Conservation (phyloP, 2,797 vertebrate genomes). For the Scleropages formosus region DNA sequence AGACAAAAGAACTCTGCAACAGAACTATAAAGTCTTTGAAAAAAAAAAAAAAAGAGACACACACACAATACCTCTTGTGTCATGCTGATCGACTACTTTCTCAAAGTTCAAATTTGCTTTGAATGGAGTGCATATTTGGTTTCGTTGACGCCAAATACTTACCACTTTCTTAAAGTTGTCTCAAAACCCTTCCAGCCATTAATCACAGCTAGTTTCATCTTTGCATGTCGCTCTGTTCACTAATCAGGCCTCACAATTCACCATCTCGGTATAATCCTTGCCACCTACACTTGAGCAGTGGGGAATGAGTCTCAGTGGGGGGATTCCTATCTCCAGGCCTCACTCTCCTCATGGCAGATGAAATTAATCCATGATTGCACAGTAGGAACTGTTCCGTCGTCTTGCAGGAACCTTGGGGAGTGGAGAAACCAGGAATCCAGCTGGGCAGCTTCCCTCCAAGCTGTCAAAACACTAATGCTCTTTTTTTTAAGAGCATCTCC, state of each 20-base stretch:
- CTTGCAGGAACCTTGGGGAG: constrained; percentile 10
- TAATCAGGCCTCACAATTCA: not conserved
- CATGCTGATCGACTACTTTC: too few species aligned
- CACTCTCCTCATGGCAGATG: constrained; percentile 24
- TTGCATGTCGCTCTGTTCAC: not conserved
- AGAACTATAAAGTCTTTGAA: too few species aligned
- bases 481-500: constrained; percentile 1
- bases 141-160: not conserved
- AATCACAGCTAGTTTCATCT: not conserved
- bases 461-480: constrained; percentile 7
- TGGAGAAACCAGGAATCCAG: constrained; percentile 4
- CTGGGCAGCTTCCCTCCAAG: constrained; percentile 11
- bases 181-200: not conserved
- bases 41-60: not conserved
- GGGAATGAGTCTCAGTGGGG: constrained; percentile 13
- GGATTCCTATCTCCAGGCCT: constrained; percentile 26
- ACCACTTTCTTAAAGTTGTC: not conserved
- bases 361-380: constrained; percentile 34
- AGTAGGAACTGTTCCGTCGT: constrained; percentile 10
- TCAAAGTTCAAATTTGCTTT: not conserved
- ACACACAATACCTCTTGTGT: not conserved
- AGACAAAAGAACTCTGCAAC: too few species aligned
- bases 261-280: constrained; percentile 11
- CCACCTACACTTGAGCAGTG: not conserved
- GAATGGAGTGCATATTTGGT: not conserved